Evolutionary conservation across 1,140 invertebrate genomes (phyloP).

Genomic region (Battus philenor): DNA sequence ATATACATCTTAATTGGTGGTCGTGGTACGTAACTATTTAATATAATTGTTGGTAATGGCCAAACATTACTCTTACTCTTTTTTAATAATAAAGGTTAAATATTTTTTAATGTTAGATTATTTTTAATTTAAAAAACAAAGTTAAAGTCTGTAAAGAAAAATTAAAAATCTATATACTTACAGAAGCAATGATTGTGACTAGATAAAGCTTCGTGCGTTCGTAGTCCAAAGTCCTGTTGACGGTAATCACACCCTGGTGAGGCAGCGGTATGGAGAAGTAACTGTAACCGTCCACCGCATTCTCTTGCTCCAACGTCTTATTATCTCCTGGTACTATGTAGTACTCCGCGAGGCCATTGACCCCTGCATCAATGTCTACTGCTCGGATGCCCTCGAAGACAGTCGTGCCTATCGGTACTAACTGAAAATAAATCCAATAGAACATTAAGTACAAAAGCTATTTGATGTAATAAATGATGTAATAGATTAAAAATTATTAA

Average conservation of each 20-base stretch:
- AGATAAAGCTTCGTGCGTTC: conserved; percentile 92
- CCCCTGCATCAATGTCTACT: conserved; percentile 89
- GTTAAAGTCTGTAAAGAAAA: not conserved
- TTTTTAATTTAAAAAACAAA: not conserved
- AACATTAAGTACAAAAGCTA: too few relatives aligned
- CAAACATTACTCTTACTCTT: too few relatives aligned
- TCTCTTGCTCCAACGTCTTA: conserved; percentile 61
- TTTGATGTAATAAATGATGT: too few relatives aligned
- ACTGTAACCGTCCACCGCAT: conserved; percentile 86
- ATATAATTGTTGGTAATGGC: too few relatives aligned
- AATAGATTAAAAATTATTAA: too few relatives aligned
- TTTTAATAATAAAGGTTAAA: too few relatives aligned
- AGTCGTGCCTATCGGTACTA: conserved; percentile 90
- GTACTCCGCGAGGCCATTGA: conserved; percentile 91
- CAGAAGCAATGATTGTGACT: conserved; percentile 91
- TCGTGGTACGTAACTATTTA: too few relatives aligned
- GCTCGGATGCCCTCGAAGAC: conserved; percentile 91
- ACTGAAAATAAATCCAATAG: too few relatives aligned
- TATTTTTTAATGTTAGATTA: conserved; percentile 7
- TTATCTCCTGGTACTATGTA: conserved; percentile 79
- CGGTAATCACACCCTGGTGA: conserved; percentile 92
- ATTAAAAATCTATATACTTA: conserved; percentile 83
- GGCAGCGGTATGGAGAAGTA: conserved; percentile 91
- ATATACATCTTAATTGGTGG: too few relatives aligned
- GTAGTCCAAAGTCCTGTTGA: conserved; percentile 92